Base-by-base conservation (phyloP, 2,888 invertebrate species). In the Labia minor region DNA sequence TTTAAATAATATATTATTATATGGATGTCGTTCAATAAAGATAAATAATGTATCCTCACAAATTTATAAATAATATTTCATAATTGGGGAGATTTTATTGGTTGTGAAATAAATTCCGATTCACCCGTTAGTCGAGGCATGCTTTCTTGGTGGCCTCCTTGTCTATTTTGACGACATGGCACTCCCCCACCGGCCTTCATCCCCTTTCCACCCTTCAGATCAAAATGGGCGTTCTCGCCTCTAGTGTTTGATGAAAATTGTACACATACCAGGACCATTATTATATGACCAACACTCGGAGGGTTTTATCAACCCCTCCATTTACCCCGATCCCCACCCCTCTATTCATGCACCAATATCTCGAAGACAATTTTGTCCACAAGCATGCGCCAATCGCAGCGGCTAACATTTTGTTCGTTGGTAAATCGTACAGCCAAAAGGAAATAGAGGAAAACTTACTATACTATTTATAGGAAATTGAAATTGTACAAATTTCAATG, bases 231-330 rank as follows among this genome's bases (percentile, higher is more conserved):
- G 26, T 26, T 26, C 26, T 26, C 26, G 26, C 26, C 26, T 26
- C 26, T 26, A 26, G 62, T 68, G 70, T 67, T 67, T 67, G 67
- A 69, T 69, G 69, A 69, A 69, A 68, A 69, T 69, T 67, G 69
- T 67, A 68, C 68, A 70, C 70, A 70, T 70, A 49, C 49, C 49
- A 49, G 49, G 16, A 16, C 49, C 49, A 49, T 49, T 49, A 49
- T 49, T 49, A 49, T 49, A 49, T 49, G 49, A 49, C 49, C 49
- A 49, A 49, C 14, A 49, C 14, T n/a, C n/a, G n/a, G 49, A 16
- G 49, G 49, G 20, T 19, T 19, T 6, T 26, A 19, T 62, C 66
- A 19, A 8, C 21, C 18, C 19, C 64, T 67, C 61, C 21, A 18
- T 10, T 49, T 26, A 49, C 37, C 61, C 49, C 37, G 21, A 49